phyloP scores from a whole-genome alignment of 1,140 invertebrate species.

The Drosophila virilis region DNA sequence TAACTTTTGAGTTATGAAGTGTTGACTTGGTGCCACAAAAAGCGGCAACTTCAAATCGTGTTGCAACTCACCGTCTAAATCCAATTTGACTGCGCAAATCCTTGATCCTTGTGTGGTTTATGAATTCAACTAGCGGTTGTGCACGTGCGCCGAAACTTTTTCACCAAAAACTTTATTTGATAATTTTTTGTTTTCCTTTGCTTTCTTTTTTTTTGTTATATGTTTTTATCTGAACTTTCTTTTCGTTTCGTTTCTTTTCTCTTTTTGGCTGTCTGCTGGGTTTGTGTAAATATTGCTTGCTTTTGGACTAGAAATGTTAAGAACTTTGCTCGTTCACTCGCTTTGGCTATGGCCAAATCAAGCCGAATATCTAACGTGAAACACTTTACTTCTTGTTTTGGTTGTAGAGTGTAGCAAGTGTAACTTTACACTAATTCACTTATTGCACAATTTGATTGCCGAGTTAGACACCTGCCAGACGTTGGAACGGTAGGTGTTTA shows the following conservation, averaged over 20 bases:
- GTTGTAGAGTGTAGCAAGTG: slow-evolving; percentile 39
- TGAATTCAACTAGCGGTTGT: slow-evolving; percentile 54
- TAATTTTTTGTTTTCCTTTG: slow-evolving; percentile 28
- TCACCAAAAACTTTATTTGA: slow-evolving; percentile 53
- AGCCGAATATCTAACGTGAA: background rate
- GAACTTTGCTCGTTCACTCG: slow-evolving; percentile 17
- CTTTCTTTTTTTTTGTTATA: slow-evolving; percentile 19
- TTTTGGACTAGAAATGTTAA: slow-evolving; percentile 74
- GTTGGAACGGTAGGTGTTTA: slow-evolving; percentile 25
- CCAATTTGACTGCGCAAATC: slow-evolving; percentile 61
- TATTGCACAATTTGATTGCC: slow-evolving; percentile 67
- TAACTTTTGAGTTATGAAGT: slow-evolving; percentile 73
- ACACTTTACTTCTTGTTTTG: slow-evolving; percentile 5
- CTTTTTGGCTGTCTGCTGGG: slow-evolving; percentile 50
- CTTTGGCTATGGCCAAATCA: slow-evolving; percentile 6
- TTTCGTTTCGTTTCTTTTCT: slow-evolving; percentile 13
- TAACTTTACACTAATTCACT: slow-evolving; percentile 31
- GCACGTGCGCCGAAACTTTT: slow-evolving; percentile 71
- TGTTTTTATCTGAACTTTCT: slow-evolving; percentile 18
- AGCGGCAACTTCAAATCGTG: slow-evolving; percentile 47
- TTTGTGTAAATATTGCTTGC: slow-evolving; percentile 67
- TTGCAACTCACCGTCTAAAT: slow-evolving; percentile 60
- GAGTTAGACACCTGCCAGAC: slow-evolving; percentile 65
- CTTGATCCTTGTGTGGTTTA: slow-evolving; percentile 55
- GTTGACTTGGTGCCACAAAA: slow-evolving; percentile 61